These are phyloP conservation scores for Onychomys leucogaster DNA, from an alignment of 2,797 vertebrate species.

Conservation along the genomic window DNA sequence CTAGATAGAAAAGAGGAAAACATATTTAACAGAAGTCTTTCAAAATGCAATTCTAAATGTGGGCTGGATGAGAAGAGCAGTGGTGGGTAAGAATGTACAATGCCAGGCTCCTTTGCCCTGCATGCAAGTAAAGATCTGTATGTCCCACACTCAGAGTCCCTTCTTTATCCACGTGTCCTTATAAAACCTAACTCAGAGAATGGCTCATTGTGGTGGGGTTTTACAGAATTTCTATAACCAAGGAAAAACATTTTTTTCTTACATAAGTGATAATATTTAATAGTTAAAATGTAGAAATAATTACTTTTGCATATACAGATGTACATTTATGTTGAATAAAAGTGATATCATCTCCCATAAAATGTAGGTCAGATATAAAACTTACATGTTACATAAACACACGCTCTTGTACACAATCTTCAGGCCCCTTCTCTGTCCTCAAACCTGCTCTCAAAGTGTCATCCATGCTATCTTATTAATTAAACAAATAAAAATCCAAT, in stretches of 20 bases:
- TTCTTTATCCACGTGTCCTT: background rate
- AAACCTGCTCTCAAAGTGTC: background rate
- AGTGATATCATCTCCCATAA: background rate
- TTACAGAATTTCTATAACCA: background rate
- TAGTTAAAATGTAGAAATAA: background rate
- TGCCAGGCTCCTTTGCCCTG: background rate
- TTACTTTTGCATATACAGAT: background rate
- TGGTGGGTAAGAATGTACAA: fast-evolving
- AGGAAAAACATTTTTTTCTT: background rate
- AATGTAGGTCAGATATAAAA: background rate
- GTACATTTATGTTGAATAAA: background rate
- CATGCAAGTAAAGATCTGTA: too few species aligned
- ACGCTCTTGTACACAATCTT: fast-evolving
- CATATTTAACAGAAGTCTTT: background rate
- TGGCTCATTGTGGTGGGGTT: background rate
- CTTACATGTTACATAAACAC: background rate
- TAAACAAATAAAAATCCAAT: background rate
- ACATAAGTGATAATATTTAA: background rate
- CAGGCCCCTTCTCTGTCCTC: background rate
- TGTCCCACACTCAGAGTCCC: fast-evolving
- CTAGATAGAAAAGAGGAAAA: background rate
- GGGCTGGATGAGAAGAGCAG: background rate
- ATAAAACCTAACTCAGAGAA: background rate
- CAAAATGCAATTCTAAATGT: background rate
- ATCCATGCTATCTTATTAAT: background rate